Evolutionary conservation across 2,113 vertebrate genomes (phyloP).

Genomic region (Balaeniceps rex): DNA sequence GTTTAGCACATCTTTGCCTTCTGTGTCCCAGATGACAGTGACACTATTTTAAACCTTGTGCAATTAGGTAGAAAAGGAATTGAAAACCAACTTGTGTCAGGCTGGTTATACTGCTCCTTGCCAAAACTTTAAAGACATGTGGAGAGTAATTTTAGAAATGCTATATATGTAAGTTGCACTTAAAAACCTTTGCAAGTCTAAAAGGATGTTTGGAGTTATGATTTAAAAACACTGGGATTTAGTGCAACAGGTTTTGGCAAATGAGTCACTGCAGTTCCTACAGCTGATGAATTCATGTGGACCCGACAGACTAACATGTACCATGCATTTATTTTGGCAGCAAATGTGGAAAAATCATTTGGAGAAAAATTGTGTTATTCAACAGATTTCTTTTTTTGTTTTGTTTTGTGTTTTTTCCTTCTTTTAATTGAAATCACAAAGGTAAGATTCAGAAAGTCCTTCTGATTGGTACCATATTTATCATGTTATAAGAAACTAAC

Average conservation of each 20-base stretch:
- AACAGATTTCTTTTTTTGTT: slow-evolving; percentile 62
- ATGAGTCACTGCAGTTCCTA: slow-evolving; percentile 62
- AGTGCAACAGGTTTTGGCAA: slow-evolving; percentile 77
- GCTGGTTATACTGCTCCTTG: neutral
- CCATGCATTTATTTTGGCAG: slow-evolving; percentile 82
- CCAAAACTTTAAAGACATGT: neutral
- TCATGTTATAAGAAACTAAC: neutral
- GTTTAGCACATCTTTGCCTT: neutral
- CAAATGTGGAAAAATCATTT: slow-evolving; percentile 81
- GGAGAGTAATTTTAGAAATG: slow-evolving; percentile 42
- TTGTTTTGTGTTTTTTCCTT: slow-evolving; percentile 43
- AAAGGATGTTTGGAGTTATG: slow-evolving; percentile 78
- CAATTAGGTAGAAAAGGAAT: neutral
- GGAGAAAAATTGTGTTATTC: slow-evolving; percentile 70
- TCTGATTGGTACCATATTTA: slow-evolving; percentile 63
- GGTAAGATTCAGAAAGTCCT: slow-evolving; percentile 63
- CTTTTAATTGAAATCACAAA: slow-evolving; percentile 69
- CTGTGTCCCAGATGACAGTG: neutral
- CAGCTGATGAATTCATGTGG: slow-evolving; percentile 71
- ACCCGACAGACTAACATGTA: slow-evolving; percentile 70
- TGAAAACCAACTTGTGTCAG: neutral
- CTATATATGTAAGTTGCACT: slow-evolving; percentile 27
- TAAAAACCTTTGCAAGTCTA: slow-evolving; percentile 59
- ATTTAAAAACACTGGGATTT: slow-evolving; percentile 79
- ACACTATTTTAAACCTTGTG: neutral